Conservation (phyloP, 2,797 vertebrate species). For the Cuculus canorus region DNA sequence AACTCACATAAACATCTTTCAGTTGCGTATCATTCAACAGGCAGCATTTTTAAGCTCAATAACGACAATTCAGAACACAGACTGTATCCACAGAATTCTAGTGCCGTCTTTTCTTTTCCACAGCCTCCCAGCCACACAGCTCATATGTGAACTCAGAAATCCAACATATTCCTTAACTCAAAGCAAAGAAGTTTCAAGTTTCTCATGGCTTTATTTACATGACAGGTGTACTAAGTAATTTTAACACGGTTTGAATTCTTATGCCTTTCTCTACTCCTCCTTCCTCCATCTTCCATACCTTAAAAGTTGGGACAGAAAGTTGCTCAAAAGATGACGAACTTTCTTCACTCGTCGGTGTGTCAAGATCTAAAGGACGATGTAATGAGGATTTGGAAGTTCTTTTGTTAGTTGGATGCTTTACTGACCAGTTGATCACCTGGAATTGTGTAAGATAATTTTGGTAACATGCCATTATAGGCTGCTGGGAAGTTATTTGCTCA, state of each 20-base stretch:
- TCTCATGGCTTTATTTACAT: not conserved
- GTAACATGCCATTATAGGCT: slow-evolving; percentile 93
- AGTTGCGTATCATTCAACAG: not conserved
- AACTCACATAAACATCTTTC: not conserved
- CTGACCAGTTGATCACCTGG: slow-evolving; percentile 94
- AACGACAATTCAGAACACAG: not conserved
- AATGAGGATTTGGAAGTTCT: slow-evolving; percentile 97
- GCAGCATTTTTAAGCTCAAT: not conserved
- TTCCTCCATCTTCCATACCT: slow-evolving; percentile 78
- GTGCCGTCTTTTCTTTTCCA: not conserved
- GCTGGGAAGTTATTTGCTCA: slow-evolving; percentile 88
- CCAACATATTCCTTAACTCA: not conserved
- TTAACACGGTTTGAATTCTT: not conserved
- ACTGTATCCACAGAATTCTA: not conserved
- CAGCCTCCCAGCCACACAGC: not conserved
- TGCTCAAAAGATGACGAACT: slow-evolving; percentile 92
- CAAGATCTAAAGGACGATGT: slow-evolving; percentile 94
- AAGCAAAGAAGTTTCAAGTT: not conserved
- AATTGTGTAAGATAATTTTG: slow-evolving; percentile 94
- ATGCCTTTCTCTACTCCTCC: not conserved
- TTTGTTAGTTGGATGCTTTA: slow-evolving; percentile 96
- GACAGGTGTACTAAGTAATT: not conserved
- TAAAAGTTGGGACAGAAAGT: slow-evolving; percentile 92
- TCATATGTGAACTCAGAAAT: not conserved
- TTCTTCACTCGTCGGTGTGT: slow-evolving; percentile 97